Base-by-base conservation (phyloP, 2,888 invertebrate genomes). In the Rambutsinella grinnellia region DNA sequence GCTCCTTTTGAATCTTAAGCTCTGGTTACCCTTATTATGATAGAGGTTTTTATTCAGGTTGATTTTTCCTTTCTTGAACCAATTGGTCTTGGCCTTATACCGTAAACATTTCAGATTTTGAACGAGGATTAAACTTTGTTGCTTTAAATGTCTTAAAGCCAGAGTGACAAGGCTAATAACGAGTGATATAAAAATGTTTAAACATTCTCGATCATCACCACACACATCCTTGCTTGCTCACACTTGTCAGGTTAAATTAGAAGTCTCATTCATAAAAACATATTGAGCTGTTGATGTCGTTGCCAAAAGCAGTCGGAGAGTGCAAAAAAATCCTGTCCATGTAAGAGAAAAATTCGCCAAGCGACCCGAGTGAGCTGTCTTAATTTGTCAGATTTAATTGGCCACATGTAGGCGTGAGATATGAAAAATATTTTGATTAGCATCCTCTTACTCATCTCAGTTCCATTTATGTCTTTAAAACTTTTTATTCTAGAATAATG, bases 311-410 rank as follows among this genome's bases (percentile, higher is more conserved):
- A 8, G 36, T 36, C 36, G 5, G 6, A 5, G 6, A 36, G 36
- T 36, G 36, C 36, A 13, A 36, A 36, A 36, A 36, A 8, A 8
- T 13, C 36, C 6, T 17, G 17, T 54, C 23, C 23, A 54, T 21
- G 21, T 54, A 17, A 15, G 57, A 57, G 27, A 21, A 27, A 36
- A 36, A 8, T 49, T 19, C 10, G 57, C 26, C 24, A n/a, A 57
- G 57, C 27, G 57, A 13, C 13, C 36, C 36, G 62, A 57, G 63
- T 27, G 72, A 74, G 74, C 66, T 74, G 76, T 76, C 76, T 76
- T 76, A 76, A 76, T 76, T 76, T 76, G 76, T 76, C 76, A 69
- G 69, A 67, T 69, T 69, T 76, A 76, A 76, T 76, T 76, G 76
- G 76, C 63, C 69, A 28, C 69, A 76, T 36, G 76, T 68, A 69